Percentiles rank a stretch among this genome's conserved stretches.
phyloP scores from a whole-genome alignment of 2,113 vertebrate genomes.

The Gasterosteus aculeatus region DNA sequence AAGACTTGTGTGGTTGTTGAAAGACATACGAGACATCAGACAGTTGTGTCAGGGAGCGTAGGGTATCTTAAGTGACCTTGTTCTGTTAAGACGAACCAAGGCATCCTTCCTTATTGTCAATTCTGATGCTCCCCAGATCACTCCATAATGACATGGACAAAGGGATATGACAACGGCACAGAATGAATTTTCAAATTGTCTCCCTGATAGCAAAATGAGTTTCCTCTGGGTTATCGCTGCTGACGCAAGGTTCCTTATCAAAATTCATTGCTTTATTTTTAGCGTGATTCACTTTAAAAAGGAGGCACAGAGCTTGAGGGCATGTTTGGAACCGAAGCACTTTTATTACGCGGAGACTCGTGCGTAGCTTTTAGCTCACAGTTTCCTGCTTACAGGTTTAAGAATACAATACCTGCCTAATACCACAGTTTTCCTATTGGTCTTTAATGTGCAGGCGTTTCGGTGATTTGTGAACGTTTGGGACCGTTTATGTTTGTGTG shows the following conservation, averaged over 20 bases:
- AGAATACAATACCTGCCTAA: slow-evolving; percentile 24
- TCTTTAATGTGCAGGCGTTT: not conserved
- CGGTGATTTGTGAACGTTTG: not conserved
- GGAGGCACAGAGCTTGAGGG: slow-evolving; percentile 55
- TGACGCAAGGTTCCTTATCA: slow-evolving; percentile 71
- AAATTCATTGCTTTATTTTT: slow-evolving; percentile 74
- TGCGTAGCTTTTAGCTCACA: slow-evolving; percentile 17
- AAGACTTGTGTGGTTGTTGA: slow-evolving; percentile 45
- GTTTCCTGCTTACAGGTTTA: slow-evolving; percentile 34
- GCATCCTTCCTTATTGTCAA: slow-evolving; percentile 57
- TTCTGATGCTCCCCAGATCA: slow-evolving; percentile 73
- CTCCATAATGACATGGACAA: slow-evolving; percentile 70
- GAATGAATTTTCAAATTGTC: slow-evolving; percentile 74
- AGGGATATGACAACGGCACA: slow-evolving; percentile 70
- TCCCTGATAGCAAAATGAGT: slow-evolving; percentile 75
- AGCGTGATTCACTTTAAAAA: slow-evolving; percentile 66
- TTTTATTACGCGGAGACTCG: slow-evolving; percentile 43
- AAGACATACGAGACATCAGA: slow-evolving; percentile 52
- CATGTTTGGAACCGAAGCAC: slow-evolving; percentile 67
- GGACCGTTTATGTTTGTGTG: not conserved
- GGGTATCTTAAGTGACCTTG: slow-evolving; percentile 66
- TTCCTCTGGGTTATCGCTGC: slow-evolving; percentile 73
- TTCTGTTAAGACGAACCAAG: slow-evolving; percentile 55
- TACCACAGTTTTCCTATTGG: not conserved
- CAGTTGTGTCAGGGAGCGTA: slow-evolving; percentile 43